phyloP scores from a whole-genome alignment of 2,888 invertebrate genomes.

The Cosmorhoe ocellata region DNA sequence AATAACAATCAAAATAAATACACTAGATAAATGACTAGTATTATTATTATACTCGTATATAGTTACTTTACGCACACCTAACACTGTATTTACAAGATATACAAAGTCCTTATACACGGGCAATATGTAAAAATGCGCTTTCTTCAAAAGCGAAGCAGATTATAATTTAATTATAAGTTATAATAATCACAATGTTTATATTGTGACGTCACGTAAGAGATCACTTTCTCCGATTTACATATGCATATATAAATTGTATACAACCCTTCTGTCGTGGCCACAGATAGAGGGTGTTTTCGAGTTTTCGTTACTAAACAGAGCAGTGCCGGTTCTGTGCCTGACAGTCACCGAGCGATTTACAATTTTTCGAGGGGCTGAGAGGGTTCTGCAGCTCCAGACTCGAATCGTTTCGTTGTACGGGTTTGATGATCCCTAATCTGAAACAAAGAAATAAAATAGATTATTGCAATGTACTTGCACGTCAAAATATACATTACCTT shows the following conservation, averaged over 20 bases:
- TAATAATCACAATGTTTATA: constrained; percentile 65
- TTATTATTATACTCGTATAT: too few relatives aligned
- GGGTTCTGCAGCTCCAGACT: constrained; percentile 55
- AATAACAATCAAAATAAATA: constrained; percentile 60
- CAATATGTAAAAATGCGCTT: constrained; percentile 70
- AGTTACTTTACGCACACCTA: constrained; percentile 66
- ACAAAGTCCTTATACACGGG: constrained; percentile 52
- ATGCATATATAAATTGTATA: constrained; percentile 74
- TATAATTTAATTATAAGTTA: constrained; percentile 37
- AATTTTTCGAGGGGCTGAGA: constrained; percentile 66
- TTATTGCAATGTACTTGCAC: not conserved
- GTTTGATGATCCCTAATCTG: constrained; percentile 68
- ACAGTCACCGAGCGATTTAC: constrained; percentile 75
- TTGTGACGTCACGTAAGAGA: constrained; percentile 82
- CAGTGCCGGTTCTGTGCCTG: constrained; percentile 72
- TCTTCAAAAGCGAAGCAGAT: constrained; percentile 59
- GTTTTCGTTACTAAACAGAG: constrained; percentile 63
- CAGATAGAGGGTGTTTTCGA: constrained; percentile 74
- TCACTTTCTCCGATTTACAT: constrained; percentile 73
- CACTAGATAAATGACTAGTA: constrained; percentile 82
- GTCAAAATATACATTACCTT: too few relatives aligned
- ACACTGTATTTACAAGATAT: constrained; percentile 52
- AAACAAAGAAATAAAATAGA: constrained; percentile 49
- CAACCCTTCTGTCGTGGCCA: constrained; percentile 73
- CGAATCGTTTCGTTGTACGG: constrained; percentile 77